Conservation (phyloP, 2,113 vertebrate species). For the Rhadina sibilatrix region DNA sequence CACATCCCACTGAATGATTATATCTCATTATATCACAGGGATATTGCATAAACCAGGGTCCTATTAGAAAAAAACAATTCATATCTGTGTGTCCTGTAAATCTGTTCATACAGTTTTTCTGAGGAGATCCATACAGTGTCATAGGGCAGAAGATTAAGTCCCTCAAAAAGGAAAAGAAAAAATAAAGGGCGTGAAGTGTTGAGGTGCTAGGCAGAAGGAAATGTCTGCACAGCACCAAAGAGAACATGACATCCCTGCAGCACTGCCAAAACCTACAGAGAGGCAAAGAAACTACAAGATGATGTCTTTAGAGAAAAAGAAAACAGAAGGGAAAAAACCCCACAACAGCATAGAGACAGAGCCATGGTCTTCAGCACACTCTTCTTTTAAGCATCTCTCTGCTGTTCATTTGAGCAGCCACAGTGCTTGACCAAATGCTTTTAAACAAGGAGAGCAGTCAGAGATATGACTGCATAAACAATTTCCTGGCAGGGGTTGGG, state of each 20-base stretch:
- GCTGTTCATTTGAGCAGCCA: background rate
- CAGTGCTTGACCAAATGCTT: background rate
- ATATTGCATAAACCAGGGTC: background rate
- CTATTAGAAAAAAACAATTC: background rate
- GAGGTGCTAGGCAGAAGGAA: background rate
- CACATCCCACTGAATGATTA: background rate
- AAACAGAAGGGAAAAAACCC: fast-evolving
- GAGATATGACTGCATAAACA: background rate
- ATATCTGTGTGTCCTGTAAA: background rate
- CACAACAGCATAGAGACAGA: background rate
- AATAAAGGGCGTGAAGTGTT: background rate
- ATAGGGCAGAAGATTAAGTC: background rate
- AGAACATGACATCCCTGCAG: background rate
- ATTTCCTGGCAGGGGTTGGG: background rate
- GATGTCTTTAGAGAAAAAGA: background rate
- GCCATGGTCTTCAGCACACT: background rate
- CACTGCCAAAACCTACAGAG: background rate
- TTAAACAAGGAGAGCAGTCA: background rate
- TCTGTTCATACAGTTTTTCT: background rate
- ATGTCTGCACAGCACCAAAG: background rate
- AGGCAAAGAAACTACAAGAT: background rate
- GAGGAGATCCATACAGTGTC: fast-evolving
- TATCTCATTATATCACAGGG: fast-evolving
- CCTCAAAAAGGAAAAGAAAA: background rate
- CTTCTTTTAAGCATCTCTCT: background rate